These are phyloP conservation scores for Dryomyza anilis DNA, from an alignment of 2,888 invertebrate species.

Conservation along the genomic window DNA sequence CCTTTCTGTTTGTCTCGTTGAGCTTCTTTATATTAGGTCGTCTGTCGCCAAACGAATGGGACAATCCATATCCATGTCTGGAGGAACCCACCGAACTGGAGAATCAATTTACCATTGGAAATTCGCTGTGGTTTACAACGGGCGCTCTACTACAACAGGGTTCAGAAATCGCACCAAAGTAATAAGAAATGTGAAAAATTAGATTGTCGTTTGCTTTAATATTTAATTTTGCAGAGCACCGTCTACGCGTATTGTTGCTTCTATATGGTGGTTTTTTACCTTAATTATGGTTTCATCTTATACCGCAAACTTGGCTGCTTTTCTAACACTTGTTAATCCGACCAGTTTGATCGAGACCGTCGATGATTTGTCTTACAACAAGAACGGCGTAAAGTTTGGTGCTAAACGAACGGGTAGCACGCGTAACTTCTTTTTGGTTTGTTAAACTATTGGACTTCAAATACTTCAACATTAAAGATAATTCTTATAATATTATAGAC, in stretches of 20 bases:
- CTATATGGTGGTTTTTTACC: slow-evolving; percentile 89
- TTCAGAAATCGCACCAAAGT: slow-evolving; percentile 86
- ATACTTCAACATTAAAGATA: neutral
- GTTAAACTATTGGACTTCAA: neutral
- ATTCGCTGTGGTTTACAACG: slow-evolving; percentile 88
- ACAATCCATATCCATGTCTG: slow-evolving; percentile 83
- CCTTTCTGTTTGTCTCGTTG: slow-evolving; percentile 79
- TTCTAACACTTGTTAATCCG: slow-evolving; percentile 79
- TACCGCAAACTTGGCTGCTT: slow-evolving; percentile 90
- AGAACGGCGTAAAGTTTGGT: slow-evolving; percentile 83
- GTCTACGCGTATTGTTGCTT: slow-evolving; percentile 84
- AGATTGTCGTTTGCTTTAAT: neutral
- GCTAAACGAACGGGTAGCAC: slow-evolving; percentile 85
- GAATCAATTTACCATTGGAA: slow-evolving; percentile 81
- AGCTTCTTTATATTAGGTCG: slow-evolving; percentile 80
- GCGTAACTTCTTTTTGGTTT: slow-evolving; percentile 83
- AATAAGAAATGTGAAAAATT: slow-evolving; percentile 52
- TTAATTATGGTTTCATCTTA: slow-evolving; percentile 80
- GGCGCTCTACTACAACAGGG: slow-evolving; percentile 88
- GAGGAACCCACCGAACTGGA: slow-evolving; percentile 81
- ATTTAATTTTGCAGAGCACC: slow-evolving; percentile 68
- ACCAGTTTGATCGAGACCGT: slow-evolving; percentile 76
- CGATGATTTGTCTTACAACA: slow-evolving; percentile 77
- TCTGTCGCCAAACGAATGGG: slow-evolving; percentile 85
- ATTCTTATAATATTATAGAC: no score